Evolutionary conservation across 1,140 invertebrate species (phyloP).

Genomic region (Lamellibrachia luymesi): DNA sequence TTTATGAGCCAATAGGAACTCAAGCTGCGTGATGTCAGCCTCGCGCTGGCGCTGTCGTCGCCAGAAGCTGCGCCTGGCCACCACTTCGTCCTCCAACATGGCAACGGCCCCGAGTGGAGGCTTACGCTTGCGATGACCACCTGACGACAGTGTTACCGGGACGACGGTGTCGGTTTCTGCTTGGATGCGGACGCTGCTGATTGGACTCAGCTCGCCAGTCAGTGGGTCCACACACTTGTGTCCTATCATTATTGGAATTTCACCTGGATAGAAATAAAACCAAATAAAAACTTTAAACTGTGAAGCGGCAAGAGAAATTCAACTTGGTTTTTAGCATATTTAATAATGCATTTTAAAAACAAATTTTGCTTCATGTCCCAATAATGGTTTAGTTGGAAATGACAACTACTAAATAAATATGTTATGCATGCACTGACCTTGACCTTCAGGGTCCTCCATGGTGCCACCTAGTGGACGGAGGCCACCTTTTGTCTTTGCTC

Average conservation of each 20-base stretch:
- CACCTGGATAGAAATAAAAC: constrained; percentile 34
- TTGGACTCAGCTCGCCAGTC: constrained; percentile 48
- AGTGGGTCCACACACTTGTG: constrained; percentile 47
- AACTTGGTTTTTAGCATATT: background rate
- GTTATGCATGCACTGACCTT: constrained; percentile 32
- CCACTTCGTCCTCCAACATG: constrained; percentile 51
- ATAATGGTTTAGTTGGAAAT: background rate
- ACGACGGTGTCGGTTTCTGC: constrained; percentile 45
- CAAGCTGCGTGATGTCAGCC: constrained; percentile 40
- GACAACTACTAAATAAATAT: background rate
- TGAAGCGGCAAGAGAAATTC: background rate
- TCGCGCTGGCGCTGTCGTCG: constrained; percentile 45
- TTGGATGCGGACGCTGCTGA: constrained; percentile 47
- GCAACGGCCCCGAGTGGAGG: constrained; percentile 48
- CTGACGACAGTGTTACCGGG: constrained; percentile 47
- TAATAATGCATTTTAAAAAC: background rate
- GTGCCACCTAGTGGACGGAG: constrained; percentile 47
- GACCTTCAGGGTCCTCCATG: constrained; percentile 51
- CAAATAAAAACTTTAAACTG: constrained; percentile 7
- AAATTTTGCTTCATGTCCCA: background rate
- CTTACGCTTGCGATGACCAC: constrained; percentile 43
- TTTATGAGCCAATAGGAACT: constrained; percentile 40
- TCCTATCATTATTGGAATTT: constrained; percentile 30
- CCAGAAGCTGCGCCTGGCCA: constrained; percentile 47
- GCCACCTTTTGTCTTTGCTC: constrained; percentile 37